Base-by-base conservation (phyloP, 2,888 invertebrate species). In the Euplexia lucipara region DNA sequence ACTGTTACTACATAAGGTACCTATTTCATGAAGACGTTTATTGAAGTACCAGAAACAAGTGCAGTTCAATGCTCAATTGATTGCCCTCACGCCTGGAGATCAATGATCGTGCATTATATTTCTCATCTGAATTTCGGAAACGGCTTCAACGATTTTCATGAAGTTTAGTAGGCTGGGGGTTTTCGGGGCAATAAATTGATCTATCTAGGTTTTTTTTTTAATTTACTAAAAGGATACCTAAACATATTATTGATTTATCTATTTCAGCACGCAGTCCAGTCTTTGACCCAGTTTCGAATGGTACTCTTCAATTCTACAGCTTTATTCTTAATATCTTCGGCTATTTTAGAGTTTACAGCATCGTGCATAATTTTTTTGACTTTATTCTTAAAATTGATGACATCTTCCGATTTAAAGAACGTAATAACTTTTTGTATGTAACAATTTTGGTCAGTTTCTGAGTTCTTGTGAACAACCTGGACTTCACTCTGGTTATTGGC, bases 1-100 rank as follows among this genome's bases (percentile, higher is more conserved):
- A 70, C 42, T 54, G 48, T 45, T 66, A 32, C 52, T 39, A 59
- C 6, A n/a, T n/a, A n/a, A n/a, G n/a, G n/a, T n/a, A n/a, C n/a
- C n/a, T n/a, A n/a, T n/a, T n/a, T n/a, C n/a, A n/a, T n/a, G n/a
- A n/a, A n/a, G n/a, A n/a, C n/a, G n/a, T n/a, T n/a, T 9, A 41
- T 41, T 58, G n/a, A 26, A 10, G 30, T 14, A 1, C 16, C 8
- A 16, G 10, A 26, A 42, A 18, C 20, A 30, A 32, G 5, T 35
- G 10, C 10, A n/a, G n/a, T 26, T n/a, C 35, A 30, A 22, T 10
- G 14, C n/a, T 37, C 20, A 16, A 32, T 9, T n/a, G n/a, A 26
- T 26, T 3, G 26, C 26, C 26, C 3, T 26, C 26, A n/a, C n/a
- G n/a, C n/a, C n/a, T n/a, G n/a, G n/a, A n/a, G n/a, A n/a, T n/a